Percentiles rank a stretch among this genome's conserved stretches.
These are phyloP conservation scores for Microdon myrmicae DNA, from an alignment of 2,888 invertebrate species.

Conservation along the genomic window DNA sequence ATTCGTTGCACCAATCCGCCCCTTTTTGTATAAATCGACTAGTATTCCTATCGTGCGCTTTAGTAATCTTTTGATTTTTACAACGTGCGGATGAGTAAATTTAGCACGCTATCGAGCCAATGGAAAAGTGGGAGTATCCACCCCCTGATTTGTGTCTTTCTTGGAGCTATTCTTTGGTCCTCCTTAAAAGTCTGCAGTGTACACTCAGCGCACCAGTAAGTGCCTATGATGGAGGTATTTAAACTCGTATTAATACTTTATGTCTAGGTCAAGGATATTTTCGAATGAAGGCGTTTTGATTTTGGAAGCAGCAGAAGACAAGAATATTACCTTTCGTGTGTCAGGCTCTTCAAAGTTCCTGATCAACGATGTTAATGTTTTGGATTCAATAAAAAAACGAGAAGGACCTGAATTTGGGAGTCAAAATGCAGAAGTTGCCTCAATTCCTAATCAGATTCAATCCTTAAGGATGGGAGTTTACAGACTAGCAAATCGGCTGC, in stretches of 20 bases:
- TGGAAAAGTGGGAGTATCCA: conserved; percentile 13
- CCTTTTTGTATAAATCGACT: conserved; percentile 24
- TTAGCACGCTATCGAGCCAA: conserved; percentile 2
- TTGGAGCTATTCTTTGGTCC: neutral
- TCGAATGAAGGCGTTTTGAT: conserved; percentile 80
- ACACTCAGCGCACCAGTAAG: conserved; percentile 25
- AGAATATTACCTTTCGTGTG: conserved; percentile 80
- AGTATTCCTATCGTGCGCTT: conserved; percentile 3
- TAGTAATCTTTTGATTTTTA: conserved; percentile 15
- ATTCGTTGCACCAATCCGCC: too few species aligned
- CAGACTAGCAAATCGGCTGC: conserved; percentile 49
- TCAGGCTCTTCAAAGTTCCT: conserved; percentile 76
- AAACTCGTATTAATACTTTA: neutral
- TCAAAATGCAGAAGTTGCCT: conserved; percentile 16
- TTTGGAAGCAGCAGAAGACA: conserved; percentile 78
- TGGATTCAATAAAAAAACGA: conserved; percentile 57
- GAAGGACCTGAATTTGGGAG: neutral
- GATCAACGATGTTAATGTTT: conserved; percentile 77
- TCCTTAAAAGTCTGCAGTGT: conserved; percentile 8
- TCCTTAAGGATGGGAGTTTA: conserved; percentile 53
- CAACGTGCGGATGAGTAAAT: conserved; percentile 17
- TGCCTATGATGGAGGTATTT: neutral
- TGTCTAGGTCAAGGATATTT: conserved; percentile 53
- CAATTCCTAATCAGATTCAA: conserved; percentile 54
- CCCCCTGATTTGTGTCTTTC: neutral